Evolutionary conservation across 2,797 vertebrate genomes (phyloP).

Genomic region (Eidolon dupreanum): DNA sequence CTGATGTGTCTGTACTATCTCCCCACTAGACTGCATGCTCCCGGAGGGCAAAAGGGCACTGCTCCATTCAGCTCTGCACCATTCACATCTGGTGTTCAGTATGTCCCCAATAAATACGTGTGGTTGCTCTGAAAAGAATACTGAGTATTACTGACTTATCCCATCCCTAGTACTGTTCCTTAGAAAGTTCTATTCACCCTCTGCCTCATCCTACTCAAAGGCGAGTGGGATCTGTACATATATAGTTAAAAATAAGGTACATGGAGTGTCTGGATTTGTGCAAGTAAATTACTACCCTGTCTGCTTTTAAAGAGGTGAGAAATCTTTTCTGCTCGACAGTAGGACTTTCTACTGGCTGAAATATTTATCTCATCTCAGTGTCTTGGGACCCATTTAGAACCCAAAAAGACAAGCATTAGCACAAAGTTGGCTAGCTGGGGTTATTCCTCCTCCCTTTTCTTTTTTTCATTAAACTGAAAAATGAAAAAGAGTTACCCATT

Average conservation of each 20-base stretch:
- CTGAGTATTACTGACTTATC: background rate
- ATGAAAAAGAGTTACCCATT: constrained; percentile 72
- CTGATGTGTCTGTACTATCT: background rate
- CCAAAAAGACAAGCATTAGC: constrained; percentile 68
- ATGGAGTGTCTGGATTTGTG: background rate
- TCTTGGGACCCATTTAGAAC: constrained; percentile 78
- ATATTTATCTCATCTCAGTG: constrained; percentile 70
- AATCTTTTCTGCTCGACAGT: constrained; percentile 60
- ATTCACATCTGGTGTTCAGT: background rate
- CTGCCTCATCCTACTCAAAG: background rate
- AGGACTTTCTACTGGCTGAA: constrained; percentile 73
- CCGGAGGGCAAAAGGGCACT: background rate
- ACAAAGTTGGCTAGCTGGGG: background rate
- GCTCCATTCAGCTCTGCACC: background rate
- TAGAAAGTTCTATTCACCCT: background rate
- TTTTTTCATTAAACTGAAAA: constrained; percentile 71
- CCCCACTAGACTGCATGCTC: fast-evolving
- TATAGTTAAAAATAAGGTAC: background rate
- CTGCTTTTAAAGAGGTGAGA: constrained; percentile 64
- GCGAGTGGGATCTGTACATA: background rate
- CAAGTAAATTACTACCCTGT: constrained; percentile 29
- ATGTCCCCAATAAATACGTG: background rate
- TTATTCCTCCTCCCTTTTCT: constrained; percentile 32
- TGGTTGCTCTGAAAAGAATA: background rate
- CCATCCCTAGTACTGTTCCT: background rate